A percentile compares a stretch with the other conserved stretches of the same genome.
Evolutionary conservation across 2,888 invertebrate species (phyloP).

Genomic region (Caradrina kadenii): DNA sequence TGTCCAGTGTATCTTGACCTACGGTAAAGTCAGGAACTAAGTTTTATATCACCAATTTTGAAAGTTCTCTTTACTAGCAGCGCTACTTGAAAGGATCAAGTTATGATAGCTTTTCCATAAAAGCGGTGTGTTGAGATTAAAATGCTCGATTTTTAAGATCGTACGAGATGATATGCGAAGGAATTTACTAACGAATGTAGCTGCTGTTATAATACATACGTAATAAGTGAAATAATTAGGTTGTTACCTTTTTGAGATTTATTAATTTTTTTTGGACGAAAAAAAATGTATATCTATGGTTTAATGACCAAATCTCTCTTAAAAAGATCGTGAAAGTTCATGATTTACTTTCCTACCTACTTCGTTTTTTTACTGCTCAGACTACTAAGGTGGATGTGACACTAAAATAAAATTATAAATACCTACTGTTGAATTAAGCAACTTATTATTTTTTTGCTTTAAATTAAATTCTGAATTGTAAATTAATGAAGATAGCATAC

Average conservation of each 20-base stretch:
- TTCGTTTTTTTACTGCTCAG: not conserved
- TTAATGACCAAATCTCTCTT: not conserved
- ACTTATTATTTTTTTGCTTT: too few species aligned
- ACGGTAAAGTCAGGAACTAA: conserved; percentile 13
- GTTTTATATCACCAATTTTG: not conserved
- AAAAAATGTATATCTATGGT: not conserved
- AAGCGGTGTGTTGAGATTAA: conserved; percentile 56
- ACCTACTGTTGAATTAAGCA: too few species aligned
- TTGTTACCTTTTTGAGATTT: conserved; percentile 44
- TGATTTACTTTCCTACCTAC: not conserved
- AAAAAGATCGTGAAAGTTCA: conserved; percentile 1
- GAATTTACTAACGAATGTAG: conserved; percentile 66
- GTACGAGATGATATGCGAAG: conserved; percentile 55
- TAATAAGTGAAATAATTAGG: conserved; percentile 61
- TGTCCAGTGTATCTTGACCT: conserved; percentile 14
- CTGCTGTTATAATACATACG: conserved; percentile 55
- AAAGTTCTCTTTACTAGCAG: conserved; percentile 6
- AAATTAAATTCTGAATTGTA: too few species aligned
- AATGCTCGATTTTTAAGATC: conserved; percentile 62
- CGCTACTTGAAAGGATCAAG: conserved; percentile 18
- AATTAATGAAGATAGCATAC: too few species aligned
- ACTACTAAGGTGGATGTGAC: too few species aligned
- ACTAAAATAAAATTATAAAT: too few species aligned
- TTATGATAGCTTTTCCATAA: conserved; percentile 12
- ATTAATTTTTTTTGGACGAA: conserved; percentile 31